Conservation (phyloP, 2,797 vertebrate genomes). For the Lepidocolaptes lacrymiger region DNA sequence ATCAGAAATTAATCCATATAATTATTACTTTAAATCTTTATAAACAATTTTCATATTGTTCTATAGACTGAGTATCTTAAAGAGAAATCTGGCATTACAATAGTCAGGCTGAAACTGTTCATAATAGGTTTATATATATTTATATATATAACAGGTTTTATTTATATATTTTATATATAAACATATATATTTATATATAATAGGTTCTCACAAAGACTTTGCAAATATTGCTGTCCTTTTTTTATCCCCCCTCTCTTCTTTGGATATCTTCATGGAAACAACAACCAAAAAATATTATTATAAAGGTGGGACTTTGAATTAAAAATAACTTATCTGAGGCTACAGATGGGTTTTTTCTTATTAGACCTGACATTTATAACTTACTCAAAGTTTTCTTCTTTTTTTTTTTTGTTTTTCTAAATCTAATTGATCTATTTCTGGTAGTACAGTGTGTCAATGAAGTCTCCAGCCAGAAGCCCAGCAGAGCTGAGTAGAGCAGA, state of each 20-base stretch:
- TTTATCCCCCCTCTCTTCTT: background rate
- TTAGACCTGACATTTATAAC: background rate
- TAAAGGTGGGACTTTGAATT: background rate
- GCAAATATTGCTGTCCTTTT: background rate
- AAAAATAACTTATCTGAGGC: background rate
- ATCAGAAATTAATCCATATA: background rate
- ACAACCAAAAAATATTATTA: background rate
- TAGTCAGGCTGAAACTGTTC: background rate
- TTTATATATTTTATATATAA: too few relatives aligned
- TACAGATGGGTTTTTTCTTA: fast-evolving
- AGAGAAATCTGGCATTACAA: background rate
- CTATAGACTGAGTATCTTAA: background rate
- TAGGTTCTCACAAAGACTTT: background rate
- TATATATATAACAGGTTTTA: too few relatives aligned
- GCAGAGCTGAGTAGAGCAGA: background rate
- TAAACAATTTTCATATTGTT: background rate
- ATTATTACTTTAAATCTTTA: background rate
- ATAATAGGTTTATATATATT: background rate
- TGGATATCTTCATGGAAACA: background rate
- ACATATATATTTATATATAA: too few relatives aligned
- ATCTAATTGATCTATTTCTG: background rate
- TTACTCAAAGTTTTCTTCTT: background rate
- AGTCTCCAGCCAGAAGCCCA: background rate
- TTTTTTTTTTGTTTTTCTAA: too few relatives aligned
- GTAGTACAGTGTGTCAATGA: background rate